Evolutionary conservation across 2,797 vertebrate genomes (phyloP), one percentile per base, ranked within the genome.

Genomic region (Masticophis lateralis): DNA sequence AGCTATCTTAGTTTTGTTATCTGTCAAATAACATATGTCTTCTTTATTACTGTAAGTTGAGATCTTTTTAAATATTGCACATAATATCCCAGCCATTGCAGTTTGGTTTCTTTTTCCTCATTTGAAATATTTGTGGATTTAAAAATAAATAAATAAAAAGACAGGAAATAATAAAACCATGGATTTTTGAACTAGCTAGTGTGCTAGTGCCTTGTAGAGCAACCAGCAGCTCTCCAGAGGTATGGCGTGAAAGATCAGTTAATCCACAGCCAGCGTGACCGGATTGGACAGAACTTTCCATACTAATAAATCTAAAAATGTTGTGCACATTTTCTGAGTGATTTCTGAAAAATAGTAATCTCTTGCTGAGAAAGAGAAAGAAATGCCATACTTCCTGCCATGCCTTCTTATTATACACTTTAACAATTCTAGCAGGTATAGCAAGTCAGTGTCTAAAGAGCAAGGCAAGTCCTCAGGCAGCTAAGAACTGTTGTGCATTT

Each of bases 181-280:
- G 92, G 37, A 9, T 92, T 95, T 93, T 89, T 86, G 1, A 37
- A 96, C 94, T 25, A 95, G 79, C 92, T 53, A 0, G 16, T 0
- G 43, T 96, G 94, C 94, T 95, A 95, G 94, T 91, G 66, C 12
- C 95, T 96, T 96, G 91, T 91, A 93, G 95, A 43, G 37, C 32
- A 74, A 43, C 37, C 74, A 79, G 18, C 37, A 43, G 74, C 18
- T 43, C 18, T 79, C 37, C 37, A 79, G 37, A 79, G 18, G 9
- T 79, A 43, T 22, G 18, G 37, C 18, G 1, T 79, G 74, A 79
- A 79, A 79, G 32, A 43, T 79, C 74, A 79, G 18, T 79, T 79
- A 43, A 43, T 43, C 69, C 69, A 43, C 8, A 43, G 69, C 8
- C 69, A 43, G 18, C 18, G 9, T 83, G 37, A 83, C 9, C 37